Conservation (phyloP, 2,113 vertebrate genomes). For the Boleophthalmus pectinirostris region DNA sequence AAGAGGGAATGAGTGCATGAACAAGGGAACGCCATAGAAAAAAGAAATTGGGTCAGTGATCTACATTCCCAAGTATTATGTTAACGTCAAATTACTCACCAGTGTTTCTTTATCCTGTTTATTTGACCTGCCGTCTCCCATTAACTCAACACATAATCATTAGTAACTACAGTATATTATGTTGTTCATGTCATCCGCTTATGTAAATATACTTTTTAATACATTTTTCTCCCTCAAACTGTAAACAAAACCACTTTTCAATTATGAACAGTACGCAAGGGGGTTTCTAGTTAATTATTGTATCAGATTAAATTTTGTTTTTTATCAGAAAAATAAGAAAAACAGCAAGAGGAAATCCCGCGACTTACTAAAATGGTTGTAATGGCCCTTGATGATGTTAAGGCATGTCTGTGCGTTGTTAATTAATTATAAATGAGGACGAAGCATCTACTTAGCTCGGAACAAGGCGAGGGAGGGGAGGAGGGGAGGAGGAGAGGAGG, state of each 20-base stretch:
- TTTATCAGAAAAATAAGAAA: background rate
- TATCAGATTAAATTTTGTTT: background rate
- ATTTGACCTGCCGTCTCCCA: conserved; percentile 17
- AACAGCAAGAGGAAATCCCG: background rate
- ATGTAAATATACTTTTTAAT: background rate
- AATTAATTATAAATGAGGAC: conserved; percentile 21
- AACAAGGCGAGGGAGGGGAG: background rate
- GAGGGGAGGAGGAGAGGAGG: conserved; percentile 9
- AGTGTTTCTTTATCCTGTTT: conserved; percentile 43
- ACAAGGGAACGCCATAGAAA: conserved; percentile 50
- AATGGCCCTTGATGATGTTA: conserved; percentile 13
- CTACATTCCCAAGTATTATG: conserved; percentile 73
- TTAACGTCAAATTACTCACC: conserved; percentile 70
- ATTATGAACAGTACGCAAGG: background rate
- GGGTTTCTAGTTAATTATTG: background rate
- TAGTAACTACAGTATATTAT: conserved; percentile 12
- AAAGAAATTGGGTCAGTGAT: conserved; percentile 79
- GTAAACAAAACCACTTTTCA: background rate
- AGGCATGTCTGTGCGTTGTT: conserved; percentile 18
- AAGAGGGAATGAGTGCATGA: conserved; percentile 63
- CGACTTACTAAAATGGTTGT: background rate
- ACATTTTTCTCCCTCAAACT: background rate
- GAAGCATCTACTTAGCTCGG: conserved; percentile 16
- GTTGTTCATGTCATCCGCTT: no score
- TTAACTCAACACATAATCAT: background rate